Conservation (phyloP, 1,140 invertebrate genomes). For the Lepidurus couesii region DNA sequence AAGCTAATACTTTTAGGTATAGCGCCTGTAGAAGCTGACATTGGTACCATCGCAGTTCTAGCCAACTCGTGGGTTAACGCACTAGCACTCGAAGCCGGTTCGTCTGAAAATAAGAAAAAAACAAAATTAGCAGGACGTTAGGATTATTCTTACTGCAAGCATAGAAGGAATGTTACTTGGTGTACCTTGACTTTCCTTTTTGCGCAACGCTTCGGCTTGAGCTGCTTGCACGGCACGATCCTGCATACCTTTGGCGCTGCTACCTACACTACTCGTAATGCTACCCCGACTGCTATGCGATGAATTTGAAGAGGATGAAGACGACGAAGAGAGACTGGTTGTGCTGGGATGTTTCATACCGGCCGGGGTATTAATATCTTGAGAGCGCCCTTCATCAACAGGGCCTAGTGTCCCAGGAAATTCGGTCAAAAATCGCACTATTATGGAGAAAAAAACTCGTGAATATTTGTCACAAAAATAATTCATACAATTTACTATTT, state of each 20-base stretch:
- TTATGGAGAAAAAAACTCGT: neutral
- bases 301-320: conserved; percentile 30
- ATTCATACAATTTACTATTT: neutral
- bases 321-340: neutral
- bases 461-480: neutral
- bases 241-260: conserved; percentile 24
- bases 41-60: neutral
- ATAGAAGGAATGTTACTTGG: neutral
- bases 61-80: neutral
- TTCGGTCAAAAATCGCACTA: neutral
- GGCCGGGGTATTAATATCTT: neutral
- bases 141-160: no score
- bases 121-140: no score
- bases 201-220: conserved; percentile 2
- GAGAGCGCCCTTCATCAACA: neutral
- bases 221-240: neutral
- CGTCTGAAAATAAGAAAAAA: neutral
- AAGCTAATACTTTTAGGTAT: conserved; percentile 89
- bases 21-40: conserved; percentile 60
- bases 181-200: neutral
- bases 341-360: neutral
- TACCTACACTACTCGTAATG: conserved; percentile 30
- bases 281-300: conserved; percentile 32
- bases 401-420: neutral
- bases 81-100: neutral